Evolutionary conservation across 2,797 vertebrate species (phyloP), one percentile per base, ranked within the genome.

Genomic region (Xiphophorus birchmanni): DNA sequence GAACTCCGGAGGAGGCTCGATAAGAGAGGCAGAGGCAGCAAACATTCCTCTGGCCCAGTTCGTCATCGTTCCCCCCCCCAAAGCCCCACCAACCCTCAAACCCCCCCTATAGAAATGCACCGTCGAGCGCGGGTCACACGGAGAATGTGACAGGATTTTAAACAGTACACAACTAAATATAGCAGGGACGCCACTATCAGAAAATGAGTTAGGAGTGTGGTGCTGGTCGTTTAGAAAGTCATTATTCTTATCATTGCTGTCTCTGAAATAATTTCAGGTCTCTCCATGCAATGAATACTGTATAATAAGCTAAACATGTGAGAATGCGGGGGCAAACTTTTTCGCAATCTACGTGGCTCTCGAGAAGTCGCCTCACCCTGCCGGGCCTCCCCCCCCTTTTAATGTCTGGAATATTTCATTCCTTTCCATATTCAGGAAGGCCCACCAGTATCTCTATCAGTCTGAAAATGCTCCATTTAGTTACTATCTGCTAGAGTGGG

Each of bases 141-240:
- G 93, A 56, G 94, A 96, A 95, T 95, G 94, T 96, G 95, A 95
- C 95, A 94, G 94, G 94, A 93, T 95, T 96, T 96, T 96, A 95
- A 96, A 95, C 95, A 96, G 95, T 96, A 96, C 95, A 96, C 95
- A 96, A 96, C 95, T 96, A 96, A 96, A 96, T 95, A 96, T 96
- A 95, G 95, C 95, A 83, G 93, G 91, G 87, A 93, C 89, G 87
- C 93, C 94, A 94, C 95, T 96, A 96, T 96, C 96, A 96, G 96
- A 96, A 96, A 96, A 96, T 96, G 95, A 96, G 95, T 94, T 95
- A 95, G 95, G 93, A 95, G 95, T 96, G 95, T 90, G 90, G 91
- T 93, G 94, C 93, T 93, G 81, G 95, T 96, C 93, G 94, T 96
- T 96, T 96, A 95, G 95, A 96, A 96, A 96, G 95, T 96, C 95